Conservation (phyloP, 2,888 invertebrate species). For the Leistus spinibarbis region DNA sequence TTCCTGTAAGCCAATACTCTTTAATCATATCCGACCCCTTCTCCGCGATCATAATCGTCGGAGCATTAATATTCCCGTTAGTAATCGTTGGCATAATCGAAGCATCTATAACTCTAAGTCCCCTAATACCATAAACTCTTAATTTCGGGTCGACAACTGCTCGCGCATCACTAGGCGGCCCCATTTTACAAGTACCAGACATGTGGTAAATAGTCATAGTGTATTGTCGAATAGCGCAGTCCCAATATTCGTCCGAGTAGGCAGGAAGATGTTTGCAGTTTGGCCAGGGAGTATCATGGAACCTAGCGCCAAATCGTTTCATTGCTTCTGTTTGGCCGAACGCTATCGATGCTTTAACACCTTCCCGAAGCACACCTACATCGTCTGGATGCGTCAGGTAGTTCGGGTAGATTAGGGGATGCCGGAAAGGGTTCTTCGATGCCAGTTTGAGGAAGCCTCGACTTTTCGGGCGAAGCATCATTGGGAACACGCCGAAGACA, state of each 20-base stretch:
- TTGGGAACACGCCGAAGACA: constrained; percentile 82
- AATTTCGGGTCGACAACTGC: constrained; percentile 83
- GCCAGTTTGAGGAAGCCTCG: constrained; percentile 73
- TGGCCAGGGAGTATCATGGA: constrained; percentile 75
- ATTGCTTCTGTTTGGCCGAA: constrained; percentile 79
- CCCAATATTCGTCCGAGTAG: constrained; percentile 87
- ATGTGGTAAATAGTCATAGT: constrained; percentile 89
- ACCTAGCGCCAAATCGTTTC: constrained; percentile 79
- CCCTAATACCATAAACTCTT: constrained; percentile 76
- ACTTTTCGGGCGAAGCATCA: constrained; percentile 89
- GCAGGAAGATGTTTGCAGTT: constrained; percentile 80
- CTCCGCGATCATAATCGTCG: constrained; percentile 86
- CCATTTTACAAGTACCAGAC: constrained; percentile 87
- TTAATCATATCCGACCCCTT: constrained; percentile 85
- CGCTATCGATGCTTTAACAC: constrained; percentile 83
- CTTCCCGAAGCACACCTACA: constrained; percentile 80
- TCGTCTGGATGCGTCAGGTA: constrained; percentile 89
- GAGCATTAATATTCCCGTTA: constrained; percentile 87
- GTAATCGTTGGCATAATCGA: constrained; percentile 88
- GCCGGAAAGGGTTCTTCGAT: constrained; percentile 70
- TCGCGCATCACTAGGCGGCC: constrained; percentile 73
- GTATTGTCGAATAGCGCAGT: constrained; percentile 81
- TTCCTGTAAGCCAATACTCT: constrained; percentile 64
- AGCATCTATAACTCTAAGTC: constrained; percentile 83
- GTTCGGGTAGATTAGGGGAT: constrained; percentile 89